Evolutionary conservation across 1,140 invertebrate species (phyloP), one percentile per base, ranked within the genome.

Genomic region (Meloidogyne chitwoodi): DNA sequence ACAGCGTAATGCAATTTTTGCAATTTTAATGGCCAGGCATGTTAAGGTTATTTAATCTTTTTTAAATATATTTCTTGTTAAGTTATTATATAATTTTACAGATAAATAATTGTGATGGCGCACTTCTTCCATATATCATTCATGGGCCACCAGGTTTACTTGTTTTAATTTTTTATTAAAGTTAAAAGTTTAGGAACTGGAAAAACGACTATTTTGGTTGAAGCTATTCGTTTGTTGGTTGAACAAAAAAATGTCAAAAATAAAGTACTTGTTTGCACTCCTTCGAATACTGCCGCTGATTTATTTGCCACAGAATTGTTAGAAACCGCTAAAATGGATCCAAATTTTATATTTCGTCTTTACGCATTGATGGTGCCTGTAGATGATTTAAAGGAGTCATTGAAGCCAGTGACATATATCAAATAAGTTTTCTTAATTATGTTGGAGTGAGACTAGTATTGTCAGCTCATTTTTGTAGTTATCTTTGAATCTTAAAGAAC

Each of bases 251-350:
- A 16, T 27, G 29, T 24, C 31, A n/a, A n/a, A 65, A 64, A 12
- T 61, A 56, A 24, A 16, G 79, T 77, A 19, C 62, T 77, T 29
- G 62, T 77, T 14, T 77, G 76, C 41, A 69, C 76, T 19, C 76
- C 76, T 14, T 77, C 76, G 19, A 77, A 77, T 61, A 78, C 77
- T 2, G 76, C 76, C 26, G 76, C 77, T 22, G 76, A 77, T 27
- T 61, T 77, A 27, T 68, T 77, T 34, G 76, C 76, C 14, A 27
- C 31, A 31, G 77, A 79, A 24, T 27, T 77, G 77, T 61, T 77
- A 12, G 24, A 68, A 29, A 61, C 48, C 4, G 62, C 26, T 0
- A 62, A 26, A n/a, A 41, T 77, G 19, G 22, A 66, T 14, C n/a
- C 26, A 19, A 16, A 67, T 1, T 5, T 26, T 10, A 69, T 77